Base-by-base conservation (phyloP, 2,888 invertebrate genomes). In the Dendrolimus pini region DNA sequence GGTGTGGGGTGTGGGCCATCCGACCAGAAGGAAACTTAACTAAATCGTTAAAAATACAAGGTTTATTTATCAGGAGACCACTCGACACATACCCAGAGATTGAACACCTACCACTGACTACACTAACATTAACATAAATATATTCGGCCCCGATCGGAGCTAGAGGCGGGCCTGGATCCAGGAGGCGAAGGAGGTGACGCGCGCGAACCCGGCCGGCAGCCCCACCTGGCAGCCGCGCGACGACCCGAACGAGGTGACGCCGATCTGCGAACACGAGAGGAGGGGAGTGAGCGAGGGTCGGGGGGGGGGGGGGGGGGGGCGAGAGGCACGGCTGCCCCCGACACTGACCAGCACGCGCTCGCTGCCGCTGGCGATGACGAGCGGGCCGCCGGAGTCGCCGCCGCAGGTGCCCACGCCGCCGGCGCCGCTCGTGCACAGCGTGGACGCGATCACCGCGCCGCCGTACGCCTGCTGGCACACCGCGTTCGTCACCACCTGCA, bases 381-480 rank as follows among this genome's bases (percentile, higher is more conserved):
- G 73, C 13, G 83, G 79, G 52, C 84, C 77, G 56, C 82, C 82
- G 56, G 82, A 82, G 76, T 84, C 85, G 0, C 83, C 80, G 71
- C 82, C 72, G 81, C 89, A 80, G 68, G 87, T 77, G 69, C 82
- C 71, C 14, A 62, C 62, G 41, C 79, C 77, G 52, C 67, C 64
- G n/a, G 71, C 63, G 56, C 77, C 78, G 71, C 77, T 72, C 64
- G 78, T 73, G 77, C 87, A 78, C 68, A 86, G 62, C 30, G 80
- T 82, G 56, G 78, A 75, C 7, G 59, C 60, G 52, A 72, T 60
- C 54, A 77, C 61, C 56, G 55, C 7, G 53, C 56, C 2, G 13
- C 82, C 82, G 68, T 68, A 87, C 30, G 68, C 57, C 53, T 63
- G 66, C 12, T 54, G 63, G 68, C 86, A 88, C 52, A 62, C 76